Conservation (phyloP, 2,113 vertebrate genomes). For the Cyphomyrus plagiostoma region DNA sequence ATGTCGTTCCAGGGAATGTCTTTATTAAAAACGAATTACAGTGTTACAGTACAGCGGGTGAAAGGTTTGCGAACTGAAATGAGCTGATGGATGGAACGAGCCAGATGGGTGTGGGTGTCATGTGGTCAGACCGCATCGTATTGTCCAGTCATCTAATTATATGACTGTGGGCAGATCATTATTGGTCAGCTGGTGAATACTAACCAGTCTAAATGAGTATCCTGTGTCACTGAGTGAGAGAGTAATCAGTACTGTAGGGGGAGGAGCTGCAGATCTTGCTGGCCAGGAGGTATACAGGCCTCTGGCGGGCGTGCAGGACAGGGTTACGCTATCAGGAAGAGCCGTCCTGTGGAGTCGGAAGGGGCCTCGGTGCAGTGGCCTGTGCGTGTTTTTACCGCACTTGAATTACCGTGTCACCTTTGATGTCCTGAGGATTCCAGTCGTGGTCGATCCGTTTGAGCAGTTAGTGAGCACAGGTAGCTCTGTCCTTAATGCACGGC, state of each 20-base stretch:
- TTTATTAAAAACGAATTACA: not conserved
- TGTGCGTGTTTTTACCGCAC: not conserved
- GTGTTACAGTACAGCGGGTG: not conserved
- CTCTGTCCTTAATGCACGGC: not conserved
- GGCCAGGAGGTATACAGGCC: not conserved
- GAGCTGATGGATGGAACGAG: not conserved
- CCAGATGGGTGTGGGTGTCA: not conserved
- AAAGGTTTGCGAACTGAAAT: not conserved
- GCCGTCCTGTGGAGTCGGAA: not conserved
- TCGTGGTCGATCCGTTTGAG: not conserved
- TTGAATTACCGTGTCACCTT: slow-evolving; percentile 10
- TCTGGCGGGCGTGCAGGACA: not conserved
- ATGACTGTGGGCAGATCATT: not conserved
- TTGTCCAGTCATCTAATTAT: not conserved
- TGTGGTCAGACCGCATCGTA: not conserved
- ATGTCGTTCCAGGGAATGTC: not conserved
- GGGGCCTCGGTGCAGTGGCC: not conserved
- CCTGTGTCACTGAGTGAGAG: not conserved
- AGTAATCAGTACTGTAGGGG: not conserved
- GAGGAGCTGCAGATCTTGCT: not conserved
- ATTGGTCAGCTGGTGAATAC: not conserved
- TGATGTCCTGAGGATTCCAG: slow-evolving; percentile 3
- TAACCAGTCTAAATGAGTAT: not conserved
- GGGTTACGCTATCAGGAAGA: not conserved
- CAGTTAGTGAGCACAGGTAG: not conserved